These are phyloP conservation scores for Micronisus gabar DNA, from an alignment of 2,113 vertebrate species.

Conservation along the genomic window DNA sequence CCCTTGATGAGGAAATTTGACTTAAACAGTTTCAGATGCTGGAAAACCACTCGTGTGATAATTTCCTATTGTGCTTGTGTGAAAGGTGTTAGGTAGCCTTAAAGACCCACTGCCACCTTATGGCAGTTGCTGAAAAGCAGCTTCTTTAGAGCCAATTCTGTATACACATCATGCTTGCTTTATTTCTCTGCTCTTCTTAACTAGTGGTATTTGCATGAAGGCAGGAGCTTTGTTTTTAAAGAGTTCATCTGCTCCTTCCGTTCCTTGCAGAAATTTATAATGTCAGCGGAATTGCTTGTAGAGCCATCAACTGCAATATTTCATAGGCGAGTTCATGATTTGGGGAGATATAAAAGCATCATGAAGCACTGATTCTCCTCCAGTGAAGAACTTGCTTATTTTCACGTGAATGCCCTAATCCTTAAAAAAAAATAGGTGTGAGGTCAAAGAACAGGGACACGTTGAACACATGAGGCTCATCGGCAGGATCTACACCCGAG, in stretches of 20 bases:
- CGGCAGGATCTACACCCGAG: not conserved
- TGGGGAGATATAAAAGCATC: not conserved
- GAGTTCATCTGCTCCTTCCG: constrained; percentile 45
- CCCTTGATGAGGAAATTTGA: not conserved
- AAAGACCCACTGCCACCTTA: constrained; percentile 63
- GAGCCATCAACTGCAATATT: not conserved
- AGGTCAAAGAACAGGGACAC: constrained; percentile 5
- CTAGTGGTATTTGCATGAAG: constrained; percentile 10
- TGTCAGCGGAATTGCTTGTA: not conserved
- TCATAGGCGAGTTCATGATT: not conserved
- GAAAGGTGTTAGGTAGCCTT: constrained; percentile 59
- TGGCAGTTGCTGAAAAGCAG: constrained; percentile 55
- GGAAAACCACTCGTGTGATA: constrained; percentile 19
- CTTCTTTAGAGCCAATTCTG: not conserved
- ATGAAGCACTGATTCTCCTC: not conserved
- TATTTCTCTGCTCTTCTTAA: not conserved
- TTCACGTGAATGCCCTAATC: not conserved
- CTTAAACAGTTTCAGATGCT: constrained; percentile 32
- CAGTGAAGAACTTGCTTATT: not conserved
- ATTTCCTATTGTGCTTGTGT: constrained; percentile 46
- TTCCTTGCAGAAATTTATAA: not conserved
- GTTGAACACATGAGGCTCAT: not conserved
- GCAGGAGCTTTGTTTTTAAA: constrained; percentile 31
- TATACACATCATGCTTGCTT: not conserved
- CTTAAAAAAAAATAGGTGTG: constrained; percentile 14